Percentiles rank a stretch among this genome's conserved stretches.
These are phyloP conservation scores for Botia almorhae DNA, from an alignment of 2,797 vertebrate genomes.

Conservation along the genomic window DNA sequence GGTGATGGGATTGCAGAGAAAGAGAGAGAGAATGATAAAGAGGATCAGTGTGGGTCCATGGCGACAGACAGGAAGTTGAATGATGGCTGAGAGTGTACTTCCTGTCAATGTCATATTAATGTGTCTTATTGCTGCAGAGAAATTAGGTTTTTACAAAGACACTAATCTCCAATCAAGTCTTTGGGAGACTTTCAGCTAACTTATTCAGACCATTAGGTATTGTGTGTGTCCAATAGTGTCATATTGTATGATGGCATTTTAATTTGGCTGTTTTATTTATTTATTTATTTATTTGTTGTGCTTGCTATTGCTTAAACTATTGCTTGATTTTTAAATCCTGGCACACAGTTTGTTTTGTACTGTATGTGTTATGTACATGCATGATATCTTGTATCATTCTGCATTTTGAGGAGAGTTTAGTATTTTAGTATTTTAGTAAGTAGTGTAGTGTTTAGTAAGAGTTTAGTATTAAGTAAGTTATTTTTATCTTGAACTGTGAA, in stretches of 20 bases:
- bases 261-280: not conserved
- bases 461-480: too few relatives aligned
- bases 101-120: constrained; percentile 50
- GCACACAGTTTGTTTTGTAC: too few relatives aligned
- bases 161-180: not conserved
- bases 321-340: too few relatives aligned
- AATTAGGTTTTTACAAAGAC: constrained; percentile 1
- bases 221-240: too few relatives aligned
- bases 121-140: constrained; percentile 28
- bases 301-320: too few relatives aligned
- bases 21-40: not conserved
- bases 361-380: too few relatives aligned
- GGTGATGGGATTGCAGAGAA: not conserved
- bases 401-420: too few relatives aligned
- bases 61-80: constrained; percentile 38
- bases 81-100: constrained; percentile 41
- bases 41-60: constrained; percentile 13
- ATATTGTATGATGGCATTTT: not conserved
- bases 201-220: not conserved
- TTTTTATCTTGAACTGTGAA: too few relatives aligned
- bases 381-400: too few relatives aligned
- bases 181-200: not conserved
- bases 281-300: too few relatives aligned
- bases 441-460: too few relatives aligned
- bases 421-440: too few relatives aligned